Percentiles rank a stretch among this genome's conserved stretches.
These are phyloP conservation scores for Aproaerema taeniolella DNA, from an alignment of 2,888 invertebrate species.

Conservation along the genomic window DNA sequence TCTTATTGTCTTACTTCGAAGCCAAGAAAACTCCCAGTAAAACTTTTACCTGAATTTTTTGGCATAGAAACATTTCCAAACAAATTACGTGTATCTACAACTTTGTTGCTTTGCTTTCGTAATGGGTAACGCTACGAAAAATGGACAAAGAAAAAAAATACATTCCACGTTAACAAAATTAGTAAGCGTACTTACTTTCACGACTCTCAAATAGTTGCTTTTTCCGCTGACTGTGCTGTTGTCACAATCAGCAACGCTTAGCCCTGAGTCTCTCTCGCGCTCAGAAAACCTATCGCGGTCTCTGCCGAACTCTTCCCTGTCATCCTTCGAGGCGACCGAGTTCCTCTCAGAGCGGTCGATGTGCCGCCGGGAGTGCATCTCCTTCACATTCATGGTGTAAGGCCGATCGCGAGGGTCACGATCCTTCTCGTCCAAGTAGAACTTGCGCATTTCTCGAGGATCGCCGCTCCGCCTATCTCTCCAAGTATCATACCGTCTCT, in stretches of 20 bases:
- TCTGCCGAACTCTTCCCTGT: constrained; percentile 30
- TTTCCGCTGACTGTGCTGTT: constrained; percentile 57
- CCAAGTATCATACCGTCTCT: constrained; percentile 36
- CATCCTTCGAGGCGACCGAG: constrained; percentile 53
- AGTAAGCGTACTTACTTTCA: constrained; percentile 60
- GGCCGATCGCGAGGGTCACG: constrained; percentile 25
- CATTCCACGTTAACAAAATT: no score
- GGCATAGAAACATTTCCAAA: no score
- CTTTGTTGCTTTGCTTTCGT: no score
- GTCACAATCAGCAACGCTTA: constrained; percentile 62
- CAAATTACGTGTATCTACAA: no score
- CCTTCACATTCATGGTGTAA: constrained; percentile 27
- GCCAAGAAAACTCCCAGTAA: no score
- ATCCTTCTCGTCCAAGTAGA: constrained; percentile 37
- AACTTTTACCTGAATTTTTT: no score
- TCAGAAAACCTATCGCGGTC: constrained; percentile 51
- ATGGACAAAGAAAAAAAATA: not conserved
- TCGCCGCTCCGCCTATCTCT: constrained; percentile 36
- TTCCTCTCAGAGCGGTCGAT: constrained; percentile 49
- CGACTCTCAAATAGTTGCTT: constrained; percentile 58
- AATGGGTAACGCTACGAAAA: no score
- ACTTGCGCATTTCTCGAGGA: not conserved
- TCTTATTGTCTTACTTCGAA: no score
- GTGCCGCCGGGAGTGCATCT: constrained; percentile 36
- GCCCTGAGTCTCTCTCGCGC: constrained; percentile 58